Conservation (phyloP, 92 coral and sea anemone species). For the Scolanthus callimorphus region DNA sequence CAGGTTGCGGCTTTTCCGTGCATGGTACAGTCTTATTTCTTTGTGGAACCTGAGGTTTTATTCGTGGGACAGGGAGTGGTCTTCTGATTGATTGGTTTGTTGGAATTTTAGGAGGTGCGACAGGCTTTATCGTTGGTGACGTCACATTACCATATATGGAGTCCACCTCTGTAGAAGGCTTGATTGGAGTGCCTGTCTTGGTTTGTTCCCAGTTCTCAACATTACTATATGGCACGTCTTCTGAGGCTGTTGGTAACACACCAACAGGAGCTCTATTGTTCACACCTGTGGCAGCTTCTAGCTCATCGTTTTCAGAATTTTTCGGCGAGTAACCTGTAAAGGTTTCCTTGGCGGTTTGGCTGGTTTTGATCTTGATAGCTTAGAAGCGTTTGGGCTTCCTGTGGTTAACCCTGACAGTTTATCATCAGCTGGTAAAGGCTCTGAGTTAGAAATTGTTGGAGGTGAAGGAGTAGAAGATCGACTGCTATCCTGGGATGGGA, state of each 20-base stretch:
- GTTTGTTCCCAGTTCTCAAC: too few relatives aligned
- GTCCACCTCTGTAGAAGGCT: not conserved
- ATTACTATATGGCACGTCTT: not conserved
- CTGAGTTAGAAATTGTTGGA: not conserved
- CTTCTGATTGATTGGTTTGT: slow-evolving; percentile 7
- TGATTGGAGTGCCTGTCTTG: too few relatives aligned
- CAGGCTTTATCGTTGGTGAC: not conserved
- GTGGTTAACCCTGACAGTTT: not conserved
- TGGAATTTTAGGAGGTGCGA: slow-evolving; percentile 10
- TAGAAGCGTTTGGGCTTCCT: not conserved
- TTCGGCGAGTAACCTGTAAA: not conserved
- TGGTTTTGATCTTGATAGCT: slow-evolving; percentile 7
- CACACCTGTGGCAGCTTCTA: not conserved
- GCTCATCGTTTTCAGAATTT: not conserved
- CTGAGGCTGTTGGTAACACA: not conserved
- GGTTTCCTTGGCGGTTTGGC: slow-evolving; percentile 25
- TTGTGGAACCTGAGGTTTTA: not conserved
- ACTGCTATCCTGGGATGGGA: not conserved
- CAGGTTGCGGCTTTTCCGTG: not conserved
- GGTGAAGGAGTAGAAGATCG: not conserved
- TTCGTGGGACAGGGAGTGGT: slow-evolving; percentile 8
- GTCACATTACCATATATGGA: slow-evolving; percentile 5
- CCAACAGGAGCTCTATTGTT: not conserved
- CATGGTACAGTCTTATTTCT: not conserved
- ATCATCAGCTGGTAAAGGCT: not conserved